Base-by-base conservation (phyloP, 1,140 invertebrate genomes). In the Listronotus oregonensis region DNA sequence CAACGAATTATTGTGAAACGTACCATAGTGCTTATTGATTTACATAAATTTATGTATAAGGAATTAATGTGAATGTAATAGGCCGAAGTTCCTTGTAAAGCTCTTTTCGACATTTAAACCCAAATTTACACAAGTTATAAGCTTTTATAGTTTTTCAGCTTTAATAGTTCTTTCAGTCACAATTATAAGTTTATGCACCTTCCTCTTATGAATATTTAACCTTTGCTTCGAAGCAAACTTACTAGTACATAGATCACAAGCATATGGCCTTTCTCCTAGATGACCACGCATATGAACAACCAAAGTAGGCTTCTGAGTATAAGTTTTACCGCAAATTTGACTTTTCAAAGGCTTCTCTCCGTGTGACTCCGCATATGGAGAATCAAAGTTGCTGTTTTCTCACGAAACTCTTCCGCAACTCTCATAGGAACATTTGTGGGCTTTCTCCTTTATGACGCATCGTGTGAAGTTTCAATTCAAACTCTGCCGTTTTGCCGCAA, bases 371-470 rank as follows among this genome's bases (percentile, higher is more conserved):
- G 77, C 65, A 89, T 83, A 60, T 77, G 77, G 1, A 70, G 65
- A 12, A 54, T 70, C 37, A 77, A 67, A 17, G n/a, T n/a, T 68
- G 73, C 8, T 69, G 73, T 27, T 74, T 74, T 2, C 60, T 72
- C 8, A 64, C 54, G 34, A 77, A 77, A 10, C 50, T 58, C 27
- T 75, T 80, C 83, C 85, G 1, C 82, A 80, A 4, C 73, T 63
- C 43, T 86, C 85, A 46, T 72, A 71, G 6, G 69, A 60, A 67
- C 89, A 86, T 0, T 90, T 92, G 69, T 93, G 89, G 0, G 87
- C 88, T 79, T 67, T 89, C 87, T 0, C 86, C 87, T 0, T 90
- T 92, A 69, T 93, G 90, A 11, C 87, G 89, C 69, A 89, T 79
- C 63, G 89, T 84, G 61, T 77, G 77, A 6, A 69, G 64, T 14